Base-by-base conservation (phyloP, 1,140 invertebrate species). In the Pachyrhynchus sulphureomaculatus region DNA sequence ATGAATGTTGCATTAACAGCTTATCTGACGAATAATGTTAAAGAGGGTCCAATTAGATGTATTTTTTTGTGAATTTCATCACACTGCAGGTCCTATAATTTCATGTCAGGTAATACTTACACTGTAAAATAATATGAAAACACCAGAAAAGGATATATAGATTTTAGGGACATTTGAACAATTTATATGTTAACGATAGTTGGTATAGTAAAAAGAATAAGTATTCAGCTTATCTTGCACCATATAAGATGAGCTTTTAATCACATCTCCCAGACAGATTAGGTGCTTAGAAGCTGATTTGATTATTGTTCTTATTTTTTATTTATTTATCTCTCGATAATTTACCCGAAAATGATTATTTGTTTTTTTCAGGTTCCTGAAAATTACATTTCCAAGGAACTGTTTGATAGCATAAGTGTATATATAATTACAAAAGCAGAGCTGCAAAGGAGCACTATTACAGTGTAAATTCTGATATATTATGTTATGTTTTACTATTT, bases 401-500 rank as follows among this genome's bases (percentile, higher is more conserved):
- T 90, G 18, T 97, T 98, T 82, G 93, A 97, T 80, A 87, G 91
- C 68, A 88, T 97, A 21, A 94, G 90, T 76, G 91, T 93, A 24
- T 97, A 95, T 74, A 94, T 98, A 55, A 97, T 98, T 73, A 94
- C 95, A 2, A 97, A 97, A 79, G 88, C 88, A 37, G 91, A 96
- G 73, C 82, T 98, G 21, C 89, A 95, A 72, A 83, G 89, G 65
- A 91, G 91, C 71, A 88, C 91, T 6, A 89, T 97, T 66, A 96
- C 94, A n/a, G 88, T 96, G 83, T 93, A 85, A 84, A 88, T 84
- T n/a, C n/a, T n/a, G n/a, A n/a, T n/a, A n/a, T n/a, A n/a, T n/a
- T n/a, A n/a, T n/a, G n/a, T n/a, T n/a, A n/a, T n/a, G n/a, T n/a
- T n/a, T n/a, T n/a, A n/a, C n/a, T n/a, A n/a, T n/a, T n/a, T n/a